phyloP scores from a whole-genome alignment of 2,797 vertebrate genomes.

The Muscicapa striata region DNA sequence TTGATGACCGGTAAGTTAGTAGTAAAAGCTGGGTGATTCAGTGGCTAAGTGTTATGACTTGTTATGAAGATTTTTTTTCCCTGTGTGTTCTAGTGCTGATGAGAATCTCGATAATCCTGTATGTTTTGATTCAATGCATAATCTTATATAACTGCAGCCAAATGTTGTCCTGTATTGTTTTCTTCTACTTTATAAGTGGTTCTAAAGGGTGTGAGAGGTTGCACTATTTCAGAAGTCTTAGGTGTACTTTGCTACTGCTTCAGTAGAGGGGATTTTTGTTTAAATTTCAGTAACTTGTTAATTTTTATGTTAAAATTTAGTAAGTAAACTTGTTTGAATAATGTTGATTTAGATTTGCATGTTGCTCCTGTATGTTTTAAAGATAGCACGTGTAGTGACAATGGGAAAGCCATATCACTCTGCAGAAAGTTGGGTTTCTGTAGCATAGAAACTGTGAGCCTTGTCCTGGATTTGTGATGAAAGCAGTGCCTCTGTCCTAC shows the following conservation, averaged over 20 bases:
- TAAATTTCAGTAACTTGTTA: not conserved
- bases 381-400: not conserved
- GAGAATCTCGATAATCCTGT: not conserved
- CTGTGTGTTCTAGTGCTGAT: not conserved
- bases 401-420: not conserved
- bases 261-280: not conserved
- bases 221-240: not conserved
- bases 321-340: not conserved
- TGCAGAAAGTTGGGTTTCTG: not conserved
- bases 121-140: not conserved
- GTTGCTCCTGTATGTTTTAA: not conserved
- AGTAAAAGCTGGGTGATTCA: not conserved
- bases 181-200: not conserved
- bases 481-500: not conserved
- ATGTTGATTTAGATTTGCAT: not conserved
- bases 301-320: not conserved
- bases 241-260: not conserved
- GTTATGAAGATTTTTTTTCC: not conserved
- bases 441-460: not conserved
- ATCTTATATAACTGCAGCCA: not conserved
- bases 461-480: not conserved
- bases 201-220: not conserved
- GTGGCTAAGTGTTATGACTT: not conserved
- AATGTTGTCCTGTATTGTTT: not conserved
- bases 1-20: constrained; percentile 90